Conservation (phyloP, 2,888 invertebrate species). For the Chrysina gloriosa region DNA sequence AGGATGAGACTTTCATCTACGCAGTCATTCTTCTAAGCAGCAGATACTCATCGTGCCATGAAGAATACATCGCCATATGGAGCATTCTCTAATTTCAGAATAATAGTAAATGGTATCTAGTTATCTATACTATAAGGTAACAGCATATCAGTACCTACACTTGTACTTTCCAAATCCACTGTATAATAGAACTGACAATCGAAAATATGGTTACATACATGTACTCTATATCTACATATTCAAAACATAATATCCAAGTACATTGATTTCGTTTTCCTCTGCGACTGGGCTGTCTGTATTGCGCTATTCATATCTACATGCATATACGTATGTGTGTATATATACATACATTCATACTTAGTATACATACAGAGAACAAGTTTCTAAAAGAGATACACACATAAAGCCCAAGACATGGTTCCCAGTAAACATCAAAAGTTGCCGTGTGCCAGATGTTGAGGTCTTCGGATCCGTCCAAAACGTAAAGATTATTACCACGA, state of each 20-base stretch:
- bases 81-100: too few relatives aligned
- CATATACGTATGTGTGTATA: neutral
- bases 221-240: neutral
- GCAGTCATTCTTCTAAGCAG: too few relatives aligned
- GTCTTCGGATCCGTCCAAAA: constrained; percentile 36
- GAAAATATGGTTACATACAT: neutral
- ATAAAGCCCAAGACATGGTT: constrained; percentile 30
- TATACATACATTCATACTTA: neutral
- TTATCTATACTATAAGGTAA: too few relatives aligned
- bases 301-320: neutral
- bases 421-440: constrained; percentile 34
- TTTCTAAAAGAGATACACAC: constrained; percentile 16
- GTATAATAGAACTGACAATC: neutral
- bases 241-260: neutral
- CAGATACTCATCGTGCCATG: too few relatives aligned
- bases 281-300: too few relatives aligned
- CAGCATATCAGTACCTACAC: too few relatives aligned
- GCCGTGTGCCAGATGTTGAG: constrained; percentile 45
- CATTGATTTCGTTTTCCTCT: neutral
- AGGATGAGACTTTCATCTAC: too few relatives aligned
- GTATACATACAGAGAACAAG: neutral
- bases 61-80: too few relatives aligned
- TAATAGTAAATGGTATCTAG: too few relatives aligned
- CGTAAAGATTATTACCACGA: constrained; percentile 39
- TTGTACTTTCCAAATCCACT: too few relatives aligned